Evolutionary conservation across 1,140 invertebrate species (phyloP).

Genomic region (Papilio polytes): DNA sequence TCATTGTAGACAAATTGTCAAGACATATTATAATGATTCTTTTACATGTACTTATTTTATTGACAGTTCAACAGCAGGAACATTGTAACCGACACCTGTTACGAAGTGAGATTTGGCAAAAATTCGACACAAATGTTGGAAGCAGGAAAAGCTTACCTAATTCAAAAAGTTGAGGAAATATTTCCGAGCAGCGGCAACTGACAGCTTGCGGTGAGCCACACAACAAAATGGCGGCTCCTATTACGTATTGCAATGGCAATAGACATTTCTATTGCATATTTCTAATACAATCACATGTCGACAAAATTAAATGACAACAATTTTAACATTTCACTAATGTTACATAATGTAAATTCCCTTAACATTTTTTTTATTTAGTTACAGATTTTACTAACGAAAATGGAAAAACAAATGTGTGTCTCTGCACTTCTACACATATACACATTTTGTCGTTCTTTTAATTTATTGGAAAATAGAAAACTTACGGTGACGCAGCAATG

Average conservation of each 20-base stretch:
- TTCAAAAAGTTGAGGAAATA: slow-evolving; percentile 55
- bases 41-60: not conserved
- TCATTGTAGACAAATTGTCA: too few relatives aligned
- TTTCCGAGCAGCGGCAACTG: slow-evolving; percentile 51
- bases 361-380: too few relatives aligned
- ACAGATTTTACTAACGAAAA: too few relatives aligned
- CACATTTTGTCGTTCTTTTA: too few relatives aligned
- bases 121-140: slow-evolving; percentile 37
- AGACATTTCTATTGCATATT: slow-evolving; percentile 24
- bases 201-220: slow-evolving; percentile 60
- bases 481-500: too few relatives aligned
- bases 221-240: slow-evolving; percentile 44
- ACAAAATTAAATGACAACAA: too few relatives aligned
- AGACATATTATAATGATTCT: too few relatives aligned
- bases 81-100: slow-evolving; percentile 25
- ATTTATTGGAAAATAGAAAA: too few relatives aligned
- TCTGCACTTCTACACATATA: too few relatives aligned
- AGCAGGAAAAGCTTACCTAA: slow-evolving; percentile 45
- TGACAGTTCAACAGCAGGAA: slow-evolving; percentile 1
- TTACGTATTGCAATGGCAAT: slow-evolving; percentile 46
- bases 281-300: not conserved
- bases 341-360: too few relatives aligned
- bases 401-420: too few relatives aligned
- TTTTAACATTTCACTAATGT: too few relatives aligned
- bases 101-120: slow-evolving; percentile 8